Evolutionary conservation across 2,113 vertebrate genomes (phyloP).

Genomic region (Tylochromis polylepis): DNA sequence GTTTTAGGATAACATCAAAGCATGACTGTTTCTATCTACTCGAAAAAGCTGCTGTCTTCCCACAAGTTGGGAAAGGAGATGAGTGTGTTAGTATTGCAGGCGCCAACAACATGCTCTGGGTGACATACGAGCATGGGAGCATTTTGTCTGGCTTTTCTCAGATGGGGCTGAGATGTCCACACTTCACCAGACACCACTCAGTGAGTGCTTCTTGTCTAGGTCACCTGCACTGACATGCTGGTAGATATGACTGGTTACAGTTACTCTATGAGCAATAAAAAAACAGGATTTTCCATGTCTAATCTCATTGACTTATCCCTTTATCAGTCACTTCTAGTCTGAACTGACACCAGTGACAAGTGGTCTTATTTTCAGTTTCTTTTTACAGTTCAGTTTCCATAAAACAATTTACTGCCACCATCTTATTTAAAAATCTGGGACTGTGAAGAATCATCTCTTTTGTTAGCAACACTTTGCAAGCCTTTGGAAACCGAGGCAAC

Average conservation of each 20-base stretch:
- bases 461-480: background rate
- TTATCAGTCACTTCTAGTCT: background rate
- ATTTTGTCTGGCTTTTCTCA: constrained; percentile 57
- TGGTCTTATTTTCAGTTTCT: background rate
- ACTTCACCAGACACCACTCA: constrained; percentile 42
- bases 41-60: constrained; percentile 37
- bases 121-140: constrained; percentile 38
- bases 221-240: constrained; percentile 25
- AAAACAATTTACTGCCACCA: background rate
- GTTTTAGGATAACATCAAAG: constrained; percentile 63
- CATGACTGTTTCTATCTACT: constrained; percentile 56
- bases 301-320: background rate
- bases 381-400: background rate
- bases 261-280: background rate
- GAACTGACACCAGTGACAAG: background rate
- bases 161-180: constrained; percentile 46
- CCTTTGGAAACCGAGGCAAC: background rate
- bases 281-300: background rate
- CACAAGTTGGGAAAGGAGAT: constrained; percentile 4
- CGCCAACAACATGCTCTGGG: constrained; percentile 41
- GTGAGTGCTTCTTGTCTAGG: constrained; percentile 24
- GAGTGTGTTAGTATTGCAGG: constrained; percentile 50
- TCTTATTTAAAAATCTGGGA: background rate
- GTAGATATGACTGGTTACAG: background rate
- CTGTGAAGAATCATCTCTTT: background rate